Base-by-base conservation (phyloP, 1,140 invertebrate species). In the Samia ricini region DNA sequence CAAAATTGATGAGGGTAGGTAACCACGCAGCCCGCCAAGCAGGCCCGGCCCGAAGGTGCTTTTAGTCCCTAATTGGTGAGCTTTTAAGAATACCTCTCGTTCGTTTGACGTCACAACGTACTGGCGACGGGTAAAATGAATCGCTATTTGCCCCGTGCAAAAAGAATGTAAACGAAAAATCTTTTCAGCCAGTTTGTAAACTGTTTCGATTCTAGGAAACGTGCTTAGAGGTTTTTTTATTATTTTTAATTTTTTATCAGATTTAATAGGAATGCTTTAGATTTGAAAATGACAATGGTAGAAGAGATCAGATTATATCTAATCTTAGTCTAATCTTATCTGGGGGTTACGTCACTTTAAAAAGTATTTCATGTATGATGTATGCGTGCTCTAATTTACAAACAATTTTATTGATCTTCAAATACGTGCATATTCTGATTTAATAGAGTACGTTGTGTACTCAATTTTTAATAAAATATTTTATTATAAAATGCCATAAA, bases 21-120 rank as follows among this genome's bases (percentile, higher is more conserved):
- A 79, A 83, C 85, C 83, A 58, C 66, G 78, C 81, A 74, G 63
- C 62, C 69, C 68, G 64, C 68, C 71, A 75, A 79, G 76, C 72
- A 76, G 61, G 62, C 70, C 71, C 54, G 67, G 64, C 86, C 81
- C 84, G 83, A 85, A 87, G 86, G 85, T 89, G 88, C 90, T 91
- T 90, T 91, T 90, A 91, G 86, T 74, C 82, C 79, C 74, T 91
- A 91, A 91, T 91, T 91, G 90, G 85, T 79, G 72, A 87, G 90
- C 90, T 91, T 91, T 91, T 91, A 91, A 91, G 88, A 90, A 82
- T 89, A 76, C 79, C 85, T 76, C 79, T 77, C 69, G 76, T 84
- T 85, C 80, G 81, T 82, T 85, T 86, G 78, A 83, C 78, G 72
- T 82, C 77, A 71, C 73, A 66, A 52, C 64, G 48, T 64, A 74